Evolutionary conservation across 2,797 vertebrate genomes (phyloP).

Genomic region (Enteromius anoplus): DNA sequence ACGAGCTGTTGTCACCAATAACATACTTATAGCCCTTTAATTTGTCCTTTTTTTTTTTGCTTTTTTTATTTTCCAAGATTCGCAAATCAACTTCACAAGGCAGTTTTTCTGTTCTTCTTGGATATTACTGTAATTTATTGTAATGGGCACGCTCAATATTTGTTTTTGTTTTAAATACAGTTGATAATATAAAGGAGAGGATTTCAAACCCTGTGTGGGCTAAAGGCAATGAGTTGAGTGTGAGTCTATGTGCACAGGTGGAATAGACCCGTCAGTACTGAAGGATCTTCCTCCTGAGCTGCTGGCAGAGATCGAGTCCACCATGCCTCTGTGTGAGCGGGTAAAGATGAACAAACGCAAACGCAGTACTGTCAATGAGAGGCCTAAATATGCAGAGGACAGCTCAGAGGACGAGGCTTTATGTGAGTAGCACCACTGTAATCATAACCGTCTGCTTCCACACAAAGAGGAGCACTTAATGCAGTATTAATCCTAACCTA

Average conservation of each 20-base stretch:
- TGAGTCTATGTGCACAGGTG: conserved; percentile 74
- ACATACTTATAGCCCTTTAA: neutral
- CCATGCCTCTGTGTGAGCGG: conserved; percentile 96
- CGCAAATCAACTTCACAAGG: neutral
- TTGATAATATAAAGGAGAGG: neutral
- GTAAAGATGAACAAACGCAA: conserved; percentile 99
- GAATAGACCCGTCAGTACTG: conserved; percentile 93
- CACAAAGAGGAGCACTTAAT: conserved; percentile 54
- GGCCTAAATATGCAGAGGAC: conserved; percentile 94
- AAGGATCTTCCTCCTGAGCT: conserved; percentile 93
- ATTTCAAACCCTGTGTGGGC: neutral
- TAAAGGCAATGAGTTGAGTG: neutral
- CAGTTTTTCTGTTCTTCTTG: neutral
- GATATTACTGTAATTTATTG: neutral
- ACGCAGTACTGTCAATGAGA: conserved; percentile 93
- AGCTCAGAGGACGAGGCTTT: conserved; percentile 90
- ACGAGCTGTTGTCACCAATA: neutral
- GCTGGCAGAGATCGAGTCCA: conserved; percentile 95
- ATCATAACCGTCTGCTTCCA: conserved; percentile 79
- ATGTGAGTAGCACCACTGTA: conserved; percentile 27
- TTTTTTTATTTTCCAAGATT: no score
- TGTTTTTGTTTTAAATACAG: neutral
- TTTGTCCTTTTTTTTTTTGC: neutral
- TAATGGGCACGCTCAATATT: neutral
- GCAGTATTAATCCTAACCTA: neutral